These are phyloP conservation scores for Grammomys surdaster DNA, from an alignment of 2,113 vertebrate species.

Conservation along the genomic window DNA sequence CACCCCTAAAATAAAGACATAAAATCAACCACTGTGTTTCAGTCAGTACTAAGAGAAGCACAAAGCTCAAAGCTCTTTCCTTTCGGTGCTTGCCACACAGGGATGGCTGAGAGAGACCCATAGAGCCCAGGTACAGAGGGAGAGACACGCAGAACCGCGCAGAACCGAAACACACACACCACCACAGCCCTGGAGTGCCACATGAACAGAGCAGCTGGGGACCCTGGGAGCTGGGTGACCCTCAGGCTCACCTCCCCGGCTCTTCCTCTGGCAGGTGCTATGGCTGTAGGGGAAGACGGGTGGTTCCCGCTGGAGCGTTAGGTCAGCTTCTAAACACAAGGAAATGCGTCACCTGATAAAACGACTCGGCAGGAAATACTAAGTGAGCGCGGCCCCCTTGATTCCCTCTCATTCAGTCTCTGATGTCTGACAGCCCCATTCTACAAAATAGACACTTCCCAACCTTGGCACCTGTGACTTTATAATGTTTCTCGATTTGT, in stretches of 20 bases:
- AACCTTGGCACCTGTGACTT: not conserved
- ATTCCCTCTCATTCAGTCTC: not conserved
- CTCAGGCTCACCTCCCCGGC: constrained; percentile 76
- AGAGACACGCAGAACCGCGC: not conserved
- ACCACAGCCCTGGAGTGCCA: constrained; percentile 18
- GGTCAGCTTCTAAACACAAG: constrained; percentile 75
- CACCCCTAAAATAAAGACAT: not conserved
- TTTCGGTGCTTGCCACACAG: not conserved
- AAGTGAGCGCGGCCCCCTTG: not conserved
- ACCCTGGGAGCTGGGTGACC: constrained; percentile 12
- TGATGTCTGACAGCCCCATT: not conserved
- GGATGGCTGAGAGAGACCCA: not conserved
- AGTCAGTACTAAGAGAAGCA: not conserved
- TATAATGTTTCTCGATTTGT: not conserved
- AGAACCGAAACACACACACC: not conserved
- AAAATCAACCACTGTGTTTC: not conserved
- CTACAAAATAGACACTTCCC: not conserved
- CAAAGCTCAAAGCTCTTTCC: not conserved
- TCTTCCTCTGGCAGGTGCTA: constrained; percentile 73
- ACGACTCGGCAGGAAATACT: constrained; percentile 25
- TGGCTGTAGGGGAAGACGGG: constrained; percentile 59
- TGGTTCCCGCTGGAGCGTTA: constrained; percentile 46
- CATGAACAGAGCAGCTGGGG: not conserved
- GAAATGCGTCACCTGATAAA: constrained; percentile 67
- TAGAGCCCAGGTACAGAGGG: not conserved